Evolutionary conservation across 2,113 vertebrate species (phyloP).

Genomic region (Dinomys branickii): DNA sequence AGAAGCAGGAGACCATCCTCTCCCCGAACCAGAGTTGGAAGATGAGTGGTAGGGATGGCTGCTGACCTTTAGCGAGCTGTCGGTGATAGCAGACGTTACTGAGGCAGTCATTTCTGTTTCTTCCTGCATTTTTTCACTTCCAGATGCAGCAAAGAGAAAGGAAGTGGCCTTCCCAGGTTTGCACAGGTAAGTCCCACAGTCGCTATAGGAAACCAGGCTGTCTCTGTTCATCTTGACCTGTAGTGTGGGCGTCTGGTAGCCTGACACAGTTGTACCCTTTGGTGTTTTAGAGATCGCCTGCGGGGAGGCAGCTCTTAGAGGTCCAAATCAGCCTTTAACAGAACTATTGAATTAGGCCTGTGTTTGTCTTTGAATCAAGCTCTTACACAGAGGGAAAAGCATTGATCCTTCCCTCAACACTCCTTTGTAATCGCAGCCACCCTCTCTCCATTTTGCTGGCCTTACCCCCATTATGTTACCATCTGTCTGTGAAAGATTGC

Average conservation of each 20-base stretch:
- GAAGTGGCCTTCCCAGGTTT: not conserved
- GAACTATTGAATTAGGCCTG: not conserved
- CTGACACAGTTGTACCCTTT: slow-evolving; percentile 38
- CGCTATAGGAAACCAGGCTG: not conserved
- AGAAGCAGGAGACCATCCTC: not conserved
- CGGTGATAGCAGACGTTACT: not conserved
- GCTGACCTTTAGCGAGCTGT: not conserved
- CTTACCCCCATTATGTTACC: slow-evolving; percentile 19
- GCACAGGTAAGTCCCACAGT: not conserved
- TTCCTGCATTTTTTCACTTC: slow-evolving; percentile 17
- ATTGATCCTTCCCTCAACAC: not conserved
- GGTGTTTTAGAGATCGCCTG: not conserved
- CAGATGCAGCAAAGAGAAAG: slow-evolving; percentile 48
- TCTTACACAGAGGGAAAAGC: not conserved
- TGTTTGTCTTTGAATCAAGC: not conserved
- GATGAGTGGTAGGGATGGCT: not conserved
- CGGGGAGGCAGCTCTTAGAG: not conserved
- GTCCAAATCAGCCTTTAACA: not conserved
- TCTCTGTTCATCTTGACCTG: not conserved
- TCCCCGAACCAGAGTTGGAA: not conserved
- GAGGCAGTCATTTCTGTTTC: not conserved
- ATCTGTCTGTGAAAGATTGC: slow-evolving; percentile 64
- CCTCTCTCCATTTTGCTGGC: not conserved
- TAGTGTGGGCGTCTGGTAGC: not conserved
- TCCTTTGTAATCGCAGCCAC: slow-evolving; percentile 56